Evolutionary conservation across 2,113 vertebrate genomes (phyloP).

Genomic region (Psittacula cyanocephala): DNA sequence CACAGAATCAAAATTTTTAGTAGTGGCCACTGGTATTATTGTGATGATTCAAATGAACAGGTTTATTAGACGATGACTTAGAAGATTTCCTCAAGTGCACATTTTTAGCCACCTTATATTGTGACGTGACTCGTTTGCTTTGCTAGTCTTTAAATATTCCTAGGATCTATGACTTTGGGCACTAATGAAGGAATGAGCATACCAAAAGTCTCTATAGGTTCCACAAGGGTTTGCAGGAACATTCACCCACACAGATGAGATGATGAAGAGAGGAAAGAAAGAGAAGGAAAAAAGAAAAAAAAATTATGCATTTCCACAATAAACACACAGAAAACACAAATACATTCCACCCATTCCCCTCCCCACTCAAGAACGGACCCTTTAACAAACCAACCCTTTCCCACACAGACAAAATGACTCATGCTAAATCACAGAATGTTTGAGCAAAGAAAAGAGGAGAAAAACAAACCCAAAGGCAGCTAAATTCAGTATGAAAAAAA

Average conservation of each 20-base stretch:
- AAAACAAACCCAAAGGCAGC: neutral
- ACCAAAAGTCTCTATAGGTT: conserved; percentile 89
- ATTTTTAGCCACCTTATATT: conserved; percentile 49
- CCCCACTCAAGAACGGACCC: conserved; percentile 12
- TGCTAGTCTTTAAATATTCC: neutral
- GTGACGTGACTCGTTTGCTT: neutral
- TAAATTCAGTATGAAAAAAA: conserved; percentile 47
- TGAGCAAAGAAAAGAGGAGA: conserved; percentile 24
- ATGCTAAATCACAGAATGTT: conserved; percentile 53
- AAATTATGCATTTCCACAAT: conserved; percentile 64
- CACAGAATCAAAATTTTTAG: neutral
- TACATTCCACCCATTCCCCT: conserved; percentile 49
- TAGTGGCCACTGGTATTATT: neutral
- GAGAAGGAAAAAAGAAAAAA: conserved; percentile 31
- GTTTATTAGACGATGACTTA: neutral
- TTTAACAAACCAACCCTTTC: conserved; percentile 34
- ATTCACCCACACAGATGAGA: conserved; percentile 87
- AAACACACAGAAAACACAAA: conserved; percentile 60
- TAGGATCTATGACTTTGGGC: conserved; percentile 77
- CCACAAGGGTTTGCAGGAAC: conserved; percentile 85
- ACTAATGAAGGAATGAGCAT: conserved; percentile 82
- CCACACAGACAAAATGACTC: conserved; percentile 60
- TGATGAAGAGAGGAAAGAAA: conserved; percentile 77
- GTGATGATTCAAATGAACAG: neutral
- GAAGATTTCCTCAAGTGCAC: conserved; percentile 35